phyloP scores from a whole-genome alignment of 2,797 vertebrate species.

The Hyperoplus lanceolatus region DNA sequence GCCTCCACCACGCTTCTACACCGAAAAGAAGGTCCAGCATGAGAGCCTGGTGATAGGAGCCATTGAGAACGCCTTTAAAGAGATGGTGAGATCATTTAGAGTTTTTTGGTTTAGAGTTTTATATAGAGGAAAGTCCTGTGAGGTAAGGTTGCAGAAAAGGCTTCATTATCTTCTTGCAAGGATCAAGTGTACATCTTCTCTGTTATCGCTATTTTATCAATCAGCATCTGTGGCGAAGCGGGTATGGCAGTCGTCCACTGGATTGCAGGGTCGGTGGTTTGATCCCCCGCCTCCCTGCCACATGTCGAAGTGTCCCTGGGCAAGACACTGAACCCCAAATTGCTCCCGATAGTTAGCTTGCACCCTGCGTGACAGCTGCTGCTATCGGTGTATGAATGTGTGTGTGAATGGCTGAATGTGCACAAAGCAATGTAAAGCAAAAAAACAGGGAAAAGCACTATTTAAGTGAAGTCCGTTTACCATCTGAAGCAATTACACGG shows the following conservation, averaged over 20 bases:
- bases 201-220: not conserved
- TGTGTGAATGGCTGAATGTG: no score
- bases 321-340: no score
- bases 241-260: no score
- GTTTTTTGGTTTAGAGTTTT: not conserved
- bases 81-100: constrained; percentile 89
- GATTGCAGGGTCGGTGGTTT: no score
- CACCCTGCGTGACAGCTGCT: no score
- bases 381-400: no score
- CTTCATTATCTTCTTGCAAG: not conserved
- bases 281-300: no score
- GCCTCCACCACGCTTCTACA: constrained; percentile 91
- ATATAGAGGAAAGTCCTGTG: not conserved
- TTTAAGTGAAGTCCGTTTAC: no score
- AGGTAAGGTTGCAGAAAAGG: constrained; percentile 7
- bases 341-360: no score
- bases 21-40: constrained; percentile 94
- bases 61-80: constrained; percentile 96
- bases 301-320: no score
- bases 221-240: not conserved
- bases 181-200: constrained; percentile 2
- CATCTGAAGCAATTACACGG: not conserved
- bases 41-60: constrained; percentile 95
- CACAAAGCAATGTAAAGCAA: no score
- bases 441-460: no score